Conservation (phyloP, 2,888 invertebrate genomes). For the Drosophila kanekoi region DNA sequence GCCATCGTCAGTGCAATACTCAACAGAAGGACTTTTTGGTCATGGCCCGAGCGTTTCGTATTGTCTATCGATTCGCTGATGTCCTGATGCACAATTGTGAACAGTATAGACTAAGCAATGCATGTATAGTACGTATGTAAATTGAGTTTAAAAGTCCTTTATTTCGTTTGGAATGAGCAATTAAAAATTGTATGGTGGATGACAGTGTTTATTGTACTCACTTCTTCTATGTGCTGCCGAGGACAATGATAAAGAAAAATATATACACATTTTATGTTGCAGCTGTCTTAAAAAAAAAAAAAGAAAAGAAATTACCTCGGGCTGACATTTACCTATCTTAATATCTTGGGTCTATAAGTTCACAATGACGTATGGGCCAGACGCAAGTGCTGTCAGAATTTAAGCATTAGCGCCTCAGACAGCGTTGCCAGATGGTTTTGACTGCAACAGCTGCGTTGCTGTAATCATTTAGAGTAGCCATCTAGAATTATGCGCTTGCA, state of each 20-base stretch:
- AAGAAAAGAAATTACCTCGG: not conserved
- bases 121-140: constrained; percentile 10
- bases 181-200: constrained; percentile 15
- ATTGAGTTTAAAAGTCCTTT: not conserved
- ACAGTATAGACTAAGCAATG: constrained; percentile 26
- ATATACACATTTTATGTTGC: no score
- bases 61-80: constrained; percentile 1
- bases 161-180: not conserved
- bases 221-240: constrained; percentile 18
- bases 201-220: constrained; percentile 5
- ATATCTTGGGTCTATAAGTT: not conserved
- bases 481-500: not conserved
- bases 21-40: constrained; percentile 15
- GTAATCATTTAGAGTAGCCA: not conserved
- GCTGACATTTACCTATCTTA: no score
- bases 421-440: constrained; percentile 23
- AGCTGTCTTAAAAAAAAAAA: not conserved
- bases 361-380: not conserved
- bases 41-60: not conserved
- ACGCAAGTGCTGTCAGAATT: constrained; percentile 15
- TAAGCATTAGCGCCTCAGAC: constrained; percentile 1
- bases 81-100: constrained; percentile 37
- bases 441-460: not conserved
- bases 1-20: constrained; percentile 42
- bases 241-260: constrained; percentile 35